phyloP scores from a whole-genome alignment of 2,888 invertebrate genomes.

The Eristalis intricaria region DNA sequence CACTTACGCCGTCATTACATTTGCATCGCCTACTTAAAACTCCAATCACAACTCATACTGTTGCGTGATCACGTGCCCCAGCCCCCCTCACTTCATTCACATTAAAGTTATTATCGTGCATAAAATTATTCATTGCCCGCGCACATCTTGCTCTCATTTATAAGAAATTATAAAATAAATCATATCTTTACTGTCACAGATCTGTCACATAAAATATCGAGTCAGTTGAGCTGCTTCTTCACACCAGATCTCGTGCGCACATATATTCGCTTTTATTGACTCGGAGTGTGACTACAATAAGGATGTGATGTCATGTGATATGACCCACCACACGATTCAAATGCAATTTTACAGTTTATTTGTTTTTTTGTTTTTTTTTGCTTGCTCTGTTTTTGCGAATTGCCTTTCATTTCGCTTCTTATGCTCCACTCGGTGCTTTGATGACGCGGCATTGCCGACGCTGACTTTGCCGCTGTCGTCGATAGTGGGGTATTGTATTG shows the following conservation, averaged over 20 bases:
- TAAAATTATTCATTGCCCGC: neutral
- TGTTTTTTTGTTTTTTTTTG: too few relatives aligned
- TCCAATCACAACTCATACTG: neutral
- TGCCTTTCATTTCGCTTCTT: slow-evolving; percentile 5
- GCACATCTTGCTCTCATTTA: slow-evolving; percentile 7
- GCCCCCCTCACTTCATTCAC: neutral
- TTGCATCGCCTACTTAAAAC: neutral
- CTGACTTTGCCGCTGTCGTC: too few relatives aligned
- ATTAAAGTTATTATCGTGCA: neutral
- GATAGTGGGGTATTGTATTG: slow-evolving; percentile 15
- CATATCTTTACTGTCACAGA: neutral
- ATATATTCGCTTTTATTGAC: slow-evolving; percentile 42
- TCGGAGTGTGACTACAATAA: slow-evolving; percentile 51
- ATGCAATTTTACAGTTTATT: slow-evolving; percentile 41
- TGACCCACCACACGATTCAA: slow-evolving; percentile 65
- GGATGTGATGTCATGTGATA: slow-evolving; percentile 64
- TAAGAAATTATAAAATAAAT: neutral
- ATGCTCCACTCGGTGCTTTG: slow-evolving; percentile 1
- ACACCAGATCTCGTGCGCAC: neutral
- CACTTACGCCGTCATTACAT: neutral
- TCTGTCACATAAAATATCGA: neutral
- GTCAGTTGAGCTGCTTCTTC: neutral
- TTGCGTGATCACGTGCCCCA: neutral
- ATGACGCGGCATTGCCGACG: slow-evolving; percentile 17
- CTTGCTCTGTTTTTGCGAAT: slow-evolving; percentile 12